A percentile compares a stretch with the other conserved stretches of the same genome.
phyloP scores from a whole-genome alignment of 2,888 invertebrate species.

The Sesia bembeciformis region DNA sequence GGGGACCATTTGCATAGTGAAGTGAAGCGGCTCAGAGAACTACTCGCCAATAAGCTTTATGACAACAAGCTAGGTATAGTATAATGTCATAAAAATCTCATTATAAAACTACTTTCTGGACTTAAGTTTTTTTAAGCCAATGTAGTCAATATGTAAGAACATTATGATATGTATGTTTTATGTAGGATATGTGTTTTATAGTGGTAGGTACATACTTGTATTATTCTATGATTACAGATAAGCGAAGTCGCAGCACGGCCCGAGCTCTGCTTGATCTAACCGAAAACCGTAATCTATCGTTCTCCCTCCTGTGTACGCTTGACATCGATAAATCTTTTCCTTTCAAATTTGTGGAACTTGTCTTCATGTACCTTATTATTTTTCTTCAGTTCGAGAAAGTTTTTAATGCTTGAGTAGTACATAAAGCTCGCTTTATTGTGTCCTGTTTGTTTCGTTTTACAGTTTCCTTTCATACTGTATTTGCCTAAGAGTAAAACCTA shows the following conservation, averaged over 20 bases:
- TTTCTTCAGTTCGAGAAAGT: constrained; percentile 32
- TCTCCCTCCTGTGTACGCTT: constrained; percentile 49
- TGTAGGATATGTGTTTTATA: no score
- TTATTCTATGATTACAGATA: constrained; percentile 31
- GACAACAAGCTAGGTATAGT: constrained; percentile 9
- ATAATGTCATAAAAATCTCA: no score
- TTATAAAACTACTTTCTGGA: no score
- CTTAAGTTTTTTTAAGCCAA: no score
- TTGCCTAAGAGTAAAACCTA: no score
- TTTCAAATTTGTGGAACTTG: constrained; percentile 44
- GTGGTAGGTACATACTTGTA: neutral
- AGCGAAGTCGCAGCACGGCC: constrained; percentile 38
- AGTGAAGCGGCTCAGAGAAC: constrained; percentile 7
- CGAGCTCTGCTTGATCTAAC: constrained; percentile 46
- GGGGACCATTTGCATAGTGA: constrained; percentile 7
- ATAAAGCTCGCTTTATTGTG: neutral
- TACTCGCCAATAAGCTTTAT: constrained; percentile 9
- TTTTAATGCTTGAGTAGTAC: neutral
- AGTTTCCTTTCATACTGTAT: no score
- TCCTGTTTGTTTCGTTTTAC: neutral
- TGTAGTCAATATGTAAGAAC: no score
- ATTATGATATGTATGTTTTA: no score
- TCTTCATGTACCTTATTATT: constrained; percentile 53
- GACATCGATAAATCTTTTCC: constrained; percentile 51
- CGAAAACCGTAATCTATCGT: constrained; percentile 44